Evolutionary conservation across 2,113 vertebrate species (phyloP), one percentile per base, ranked within the genome.

Genomic region (Meriones unguiculatus): DNA sequence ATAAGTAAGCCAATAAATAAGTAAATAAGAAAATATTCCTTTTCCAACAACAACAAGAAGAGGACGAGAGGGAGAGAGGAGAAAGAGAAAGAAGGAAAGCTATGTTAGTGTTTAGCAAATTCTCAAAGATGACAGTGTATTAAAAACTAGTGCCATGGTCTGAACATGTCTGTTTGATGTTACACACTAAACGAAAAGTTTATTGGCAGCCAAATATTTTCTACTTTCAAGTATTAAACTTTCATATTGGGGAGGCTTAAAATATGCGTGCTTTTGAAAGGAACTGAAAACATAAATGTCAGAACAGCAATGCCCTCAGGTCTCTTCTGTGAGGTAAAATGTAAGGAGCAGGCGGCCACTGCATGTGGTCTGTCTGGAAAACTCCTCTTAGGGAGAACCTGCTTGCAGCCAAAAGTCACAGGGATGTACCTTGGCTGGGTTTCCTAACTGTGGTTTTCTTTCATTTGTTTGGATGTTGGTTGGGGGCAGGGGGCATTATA

Each of bases 311-410:
- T 85, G 22, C 2, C 50, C 57, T 87, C 57, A 69, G 69, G 32
- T 92, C 89, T 95, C 54, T 69, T 87, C 82, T 93, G 32, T 95
- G 65, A 95, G 94, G 93, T 72, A 84, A 95, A 89, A 96, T 38
- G 70, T 86, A 75, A n/a, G 94, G 22, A 86, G 18, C 32, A 92
- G 72, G 76, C 2, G 30, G 46, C 46, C 46, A 46, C 20, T 52
- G 84, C 91, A 91, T 17, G 65, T 59, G 91, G 97, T 84, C 57
- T 15, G 22, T 80, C 54, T 90, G 46, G 69, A 88, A 81, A 77
- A 70, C 9, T 87, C 77, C 69, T 91, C 77, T 22, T 75, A 93
- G 54, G 69, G 90, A 94, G 89, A 64, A 73, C 77, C 95, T 94
- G 73, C 78, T 35, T 91, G 69, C 59, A 96, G 89, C 77, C 92